Base-by-base conservation (phyloP, 2,113 vertebrate species). In the Malurus elegans region DNA sequence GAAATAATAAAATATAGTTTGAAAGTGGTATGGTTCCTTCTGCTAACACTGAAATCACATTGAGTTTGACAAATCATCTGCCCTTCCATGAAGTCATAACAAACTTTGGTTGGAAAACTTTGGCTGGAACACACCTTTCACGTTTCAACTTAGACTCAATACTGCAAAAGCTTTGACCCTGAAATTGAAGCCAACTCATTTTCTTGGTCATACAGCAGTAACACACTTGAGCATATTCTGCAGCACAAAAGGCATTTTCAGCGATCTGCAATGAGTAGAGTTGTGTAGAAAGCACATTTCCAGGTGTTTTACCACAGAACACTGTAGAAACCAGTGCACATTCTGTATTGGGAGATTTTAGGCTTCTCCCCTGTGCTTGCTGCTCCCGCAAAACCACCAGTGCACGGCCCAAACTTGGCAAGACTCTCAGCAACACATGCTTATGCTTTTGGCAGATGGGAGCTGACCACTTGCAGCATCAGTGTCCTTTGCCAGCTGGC, bases 401-500 rank as follows among this genome's bases (percentile, higher is more conserved):
- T 4, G 44, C 72, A 24, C 0, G 1, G 75, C 61, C 72, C 75
- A 75, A 45, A 86, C 69, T 75, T 96, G 95, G 94, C 95, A 86
- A 78, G 93, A 85, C 83, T 91, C 70, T 25, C 91, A 65, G 94
- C 16, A 56, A 93, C 95, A 93, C 94, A 92, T 88, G 91, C 94
- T 96, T 70, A 75, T 89, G 92, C 91, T 96, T 97, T 91, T 96
- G 95, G 93, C 95, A 97, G 92, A 56, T 90, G 28, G 51, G 32
- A 89, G 64, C 80, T 31, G 53, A 96, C 87, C 81, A 94, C 83
- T 97, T 78, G n/a, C 36, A 96, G 96, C 91, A 97, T 90, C 86
- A 74, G 67, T 32, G 53, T 81, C 61, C 80, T 97, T 32, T 97
- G 93, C 95, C 97, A 97, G 96, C 89, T 97, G 93, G 96, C 89